phyloP scores from a whole-genome alignment of 2,888 invertebrate species.

The Eurois occulta region DNA sequence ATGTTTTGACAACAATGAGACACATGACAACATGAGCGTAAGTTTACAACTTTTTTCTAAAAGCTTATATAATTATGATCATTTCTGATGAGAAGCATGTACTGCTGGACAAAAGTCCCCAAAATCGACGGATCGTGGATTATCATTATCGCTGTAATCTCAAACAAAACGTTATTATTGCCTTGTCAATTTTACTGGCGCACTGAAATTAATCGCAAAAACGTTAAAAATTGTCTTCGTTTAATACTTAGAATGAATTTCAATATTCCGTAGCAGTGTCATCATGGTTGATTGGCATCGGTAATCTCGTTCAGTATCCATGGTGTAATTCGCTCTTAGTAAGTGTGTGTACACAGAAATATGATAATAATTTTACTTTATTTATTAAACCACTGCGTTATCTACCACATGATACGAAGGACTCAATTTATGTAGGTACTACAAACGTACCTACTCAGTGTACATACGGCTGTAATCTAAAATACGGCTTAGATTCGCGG shows the following conservation, averaged over 20 bases:
- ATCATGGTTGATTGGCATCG: no score
- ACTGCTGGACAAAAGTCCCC: neutral
- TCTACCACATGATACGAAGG: slow-evolving; percentile 4
- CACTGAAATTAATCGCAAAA: no score
- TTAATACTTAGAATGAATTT: neutral
- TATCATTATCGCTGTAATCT: neutral
- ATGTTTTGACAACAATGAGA: no score
- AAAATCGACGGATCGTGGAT: neutral
- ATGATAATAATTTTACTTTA: slow-evolving; percentile 2
- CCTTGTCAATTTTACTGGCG: neutral
- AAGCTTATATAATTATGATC: neutral
- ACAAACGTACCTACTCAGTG: slow-evolving; percentile 27
- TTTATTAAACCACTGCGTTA: slow-evolving; percentile 3
- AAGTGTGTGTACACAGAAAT: neutral
- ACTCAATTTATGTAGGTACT: slow-evolving; percentile 46
- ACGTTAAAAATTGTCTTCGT: no score
- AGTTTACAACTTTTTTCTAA: no score
- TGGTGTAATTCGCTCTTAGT: neutral
- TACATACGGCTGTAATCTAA: slow-evolving; percentile 46
- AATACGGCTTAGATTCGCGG: slow-evolving; percentile 49
- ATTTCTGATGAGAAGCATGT: no score
- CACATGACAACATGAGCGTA: no score
- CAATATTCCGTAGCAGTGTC: neutral
- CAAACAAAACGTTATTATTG: neutral
- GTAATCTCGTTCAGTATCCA: neutral